Percentiles rank a stretch among this genome's conserved stretches.
Conservation (phyloP, 1,140 invertebrate species). For the silkworm (Bombyx mori) region ASM3026992v2 NC_085112.1:8851001-8851500, state of each 20-base stretch:
- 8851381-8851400: constrained; percentile 33
- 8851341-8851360: constrained; percentile 59
- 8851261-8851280: constrained; percentile 41
- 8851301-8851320: constrained; percentile 60
- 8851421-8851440: constrained; percentile 50
- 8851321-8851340: constrained; percentile 65
- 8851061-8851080: constrained; percentile 55
- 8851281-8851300: constrained; percentile 33
- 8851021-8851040: constrained; percentile 25
- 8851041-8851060: constrained; percentile 62
- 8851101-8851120: constrained; percentile 66
- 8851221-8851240: constrained; percentile 67
- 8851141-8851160: constrained; percentile 66
- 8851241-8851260: constrained; percentile 46
- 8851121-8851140: constrained; percentile 65
- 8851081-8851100: constrained; percentile 67
- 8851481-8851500: constrained; percentile 47
- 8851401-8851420: constrained; percentile 16
- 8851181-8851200: constrained; percentile 63
- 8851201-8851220: constrained; percentile 71
- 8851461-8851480: constrained; percentile 48
- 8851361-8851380: constrained; percentile 70
- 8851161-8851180: constrained; percentile 65
- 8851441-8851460: constrained; percentile 72
- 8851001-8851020: constrained; percentile 24